Evolutionary conservation across 37 sponge, comb jelly and placozoan genomes (phyloP), one percentile per base, ranked within the genome.

Genomic region (Petrosia ficiformis): DNA sequence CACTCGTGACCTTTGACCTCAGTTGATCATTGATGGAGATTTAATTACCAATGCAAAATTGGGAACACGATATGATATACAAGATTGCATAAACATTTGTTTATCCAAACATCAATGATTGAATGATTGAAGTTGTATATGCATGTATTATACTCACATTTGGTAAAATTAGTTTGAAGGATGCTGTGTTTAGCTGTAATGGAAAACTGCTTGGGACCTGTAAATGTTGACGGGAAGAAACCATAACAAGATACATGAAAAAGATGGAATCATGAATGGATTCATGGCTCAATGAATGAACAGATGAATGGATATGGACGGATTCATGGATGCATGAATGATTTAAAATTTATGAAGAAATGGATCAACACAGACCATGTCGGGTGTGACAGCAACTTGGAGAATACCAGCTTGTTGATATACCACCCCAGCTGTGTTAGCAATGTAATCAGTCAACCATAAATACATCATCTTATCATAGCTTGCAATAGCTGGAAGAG

Each of bases 371-470:
- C n/a, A n/a, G n/a, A n/a, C n/a, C n/a, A n/a, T n/a, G 37, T 67
- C 65, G 16, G 91, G 82, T 25, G 86, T 81, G 42, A 85, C 41
- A 16, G 60, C 73, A 36, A 82, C 81, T 4, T 80, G 36, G 0
- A 95, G 86, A 14, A 64, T 21, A 2, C 95, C 95, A 39, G 89
- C 82, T 24, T 70, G 5, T 67, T 81, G 82, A 69, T 95, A 95
- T 10, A 95, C 95, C 59, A 72, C 77, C 2, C 86, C 92, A 68
- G 95, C 95, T 2, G 89, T 85, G 65, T 95, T 76, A 35, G 86
- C 92, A 16, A 95, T 73, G 70, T 91, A 95, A 39, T 87, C 86
- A 0, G 92, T 84, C 60, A 95, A 67, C 95, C 95, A 95, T 14
- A 95, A 57, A 57, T 85, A 90, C 76, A 95, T 36, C 95, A 95